Evolutionary conservation across 2,888 invertebrate species (phyloP), one percentile per base, ranked within the genome.

Genomic region (Sarcophaga caerulescens): DNA sequence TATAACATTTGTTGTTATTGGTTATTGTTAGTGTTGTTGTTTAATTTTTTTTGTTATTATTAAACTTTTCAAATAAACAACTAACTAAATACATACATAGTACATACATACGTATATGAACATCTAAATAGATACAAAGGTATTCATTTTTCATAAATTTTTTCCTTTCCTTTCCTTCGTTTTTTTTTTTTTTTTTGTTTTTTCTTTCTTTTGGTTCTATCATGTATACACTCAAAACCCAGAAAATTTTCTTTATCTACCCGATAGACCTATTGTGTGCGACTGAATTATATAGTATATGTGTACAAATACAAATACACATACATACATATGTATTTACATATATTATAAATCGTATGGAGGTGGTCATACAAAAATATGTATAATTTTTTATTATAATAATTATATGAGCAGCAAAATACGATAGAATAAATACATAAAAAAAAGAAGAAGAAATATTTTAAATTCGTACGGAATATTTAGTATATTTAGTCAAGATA

Each of bases 181-280:
- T 25, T 25, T 25, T 4, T 0, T 25, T 25, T 25, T 25, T 5
- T 25, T 25, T 25, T 25, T 8, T 35, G 35, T 35, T 35, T 35
- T 35, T 35, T 35, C 35, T 52, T 17, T 14, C 17, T 17, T 52
- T 70, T 71, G 12, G 47, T 81, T 59, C 44, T 69, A 57, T 69
- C 57, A 60, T 73, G 57, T 52, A 73, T 59, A 74, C 21, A 25
- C 62, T 69, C n/a, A 65, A 60, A 57, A 57, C 69, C 73, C 78
- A 69, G 68, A 62, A 78, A 83, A 78, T 25, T 75, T 63, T 52
- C 23, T 59, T 57, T 52, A 14, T 52, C 14, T 52, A 52, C 52
- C 52, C 12, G 17, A 17, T 14, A 14, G 52, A 17, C 17, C 52
- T 17, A 52, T 52, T 52, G 52, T 52, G 17, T 14, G 52, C 17